These are phyloP conservation scores for Idris sp. DNA, from an alignment of 1,140 invertebrate genomes.

Conservation along the genomic window DNA sequence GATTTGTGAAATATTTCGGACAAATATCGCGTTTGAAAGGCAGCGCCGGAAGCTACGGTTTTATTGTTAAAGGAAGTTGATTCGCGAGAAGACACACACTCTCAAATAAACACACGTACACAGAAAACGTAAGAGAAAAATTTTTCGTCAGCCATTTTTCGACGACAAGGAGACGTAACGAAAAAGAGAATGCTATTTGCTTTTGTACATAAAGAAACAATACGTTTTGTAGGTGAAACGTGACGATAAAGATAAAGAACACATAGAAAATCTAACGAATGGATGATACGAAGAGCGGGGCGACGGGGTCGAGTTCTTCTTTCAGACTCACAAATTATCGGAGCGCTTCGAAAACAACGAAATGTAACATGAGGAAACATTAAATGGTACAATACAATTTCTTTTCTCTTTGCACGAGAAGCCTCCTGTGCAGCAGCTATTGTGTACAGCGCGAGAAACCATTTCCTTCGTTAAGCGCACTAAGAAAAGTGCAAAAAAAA, in stretches of 20 bases:
- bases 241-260: slow-evolving; percentile 60
- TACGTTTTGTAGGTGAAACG: slow-evolving; percentile 59
- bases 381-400: slow-evolving; percentile 56
- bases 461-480: slow-evolving; percentile 51
- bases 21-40: slow-evolving; percentile 41
- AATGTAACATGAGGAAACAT: slow-evolving; percentile 53
- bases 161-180: slow-evolving; percentile 4
- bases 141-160: slow-evolving; percentile 56
- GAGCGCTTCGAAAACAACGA: slow-evolving; percentile 53
- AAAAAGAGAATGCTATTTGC: slow-evolving; percentile 44
- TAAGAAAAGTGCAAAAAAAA: slow-evolving; percentile 42
- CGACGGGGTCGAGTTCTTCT: slow-evolving; percentile 43
- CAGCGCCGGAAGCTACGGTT: slow-evolving; percentile 32
- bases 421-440: slow-evolving; percentile 38
- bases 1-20: slow-evolving; percentile 45
- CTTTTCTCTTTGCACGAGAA: slow-evolving; percentile 49
- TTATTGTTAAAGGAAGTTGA: slow-evolving; percentile 47
- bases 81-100: slow-evolving; percentile 32
- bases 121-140: slow-evolving; percentile 30
- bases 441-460: slow-evolving; percentile 42
- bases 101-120: no score
- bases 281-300: slow-evolving; percentile 18
- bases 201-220: slow-evolving; percentile 59
- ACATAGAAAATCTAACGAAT: slow-evolving; percentile 54
- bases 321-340: slow-evolving; percentile 51